Conservation (phyloP, 2,113 vertebrate genomes). For the Myrmecobius fasciatus region DNA sequence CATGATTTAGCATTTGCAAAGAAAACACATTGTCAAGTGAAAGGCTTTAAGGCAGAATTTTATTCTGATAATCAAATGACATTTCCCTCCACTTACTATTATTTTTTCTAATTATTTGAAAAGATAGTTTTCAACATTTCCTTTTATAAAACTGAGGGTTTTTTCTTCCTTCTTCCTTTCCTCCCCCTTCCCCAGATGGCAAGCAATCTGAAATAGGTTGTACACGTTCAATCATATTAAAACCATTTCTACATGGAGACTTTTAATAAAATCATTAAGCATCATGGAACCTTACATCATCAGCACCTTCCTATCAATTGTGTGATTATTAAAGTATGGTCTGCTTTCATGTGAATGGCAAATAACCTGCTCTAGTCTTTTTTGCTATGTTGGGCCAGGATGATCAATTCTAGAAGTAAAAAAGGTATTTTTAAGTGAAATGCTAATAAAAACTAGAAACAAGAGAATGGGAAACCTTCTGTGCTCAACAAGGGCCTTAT, state of each 20-base stretch:
- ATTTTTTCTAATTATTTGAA: too few species aligned
- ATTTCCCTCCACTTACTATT: too few species aligned
- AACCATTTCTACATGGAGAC: too few species aligned
- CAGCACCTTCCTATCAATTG: background rate
- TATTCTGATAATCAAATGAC: background rate
- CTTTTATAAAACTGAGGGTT: too few species aligned
- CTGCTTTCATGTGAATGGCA: background rate
- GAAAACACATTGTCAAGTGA: background rate
- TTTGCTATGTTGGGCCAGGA: background rate
- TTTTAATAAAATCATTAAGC: background rate
- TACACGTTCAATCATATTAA: too few species aligned
- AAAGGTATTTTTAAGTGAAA: background rate
- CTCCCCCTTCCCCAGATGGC: too few species aligned
- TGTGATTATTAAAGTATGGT: background rate
- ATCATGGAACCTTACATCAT: background rate
- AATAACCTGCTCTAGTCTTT: background rate
- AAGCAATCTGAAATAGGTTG: too few species aligned
- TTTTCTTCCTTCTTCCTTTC: too few species aligned
- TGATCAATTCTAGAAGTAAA: background rate
- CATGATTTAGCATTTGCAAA: background rate
- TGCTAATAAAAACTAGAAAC: background rate
- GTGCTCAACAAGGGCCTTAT: background rate
- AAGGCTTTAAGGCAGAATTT: background rate
- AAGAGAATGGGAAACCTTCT: background rate
- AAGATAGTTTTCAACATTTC: too few species aligned